Evolutionary conservation across 64 coral and sea anemone species (phyloP).

Genomic region (Dendrophyllia cribrosa): DNA sequence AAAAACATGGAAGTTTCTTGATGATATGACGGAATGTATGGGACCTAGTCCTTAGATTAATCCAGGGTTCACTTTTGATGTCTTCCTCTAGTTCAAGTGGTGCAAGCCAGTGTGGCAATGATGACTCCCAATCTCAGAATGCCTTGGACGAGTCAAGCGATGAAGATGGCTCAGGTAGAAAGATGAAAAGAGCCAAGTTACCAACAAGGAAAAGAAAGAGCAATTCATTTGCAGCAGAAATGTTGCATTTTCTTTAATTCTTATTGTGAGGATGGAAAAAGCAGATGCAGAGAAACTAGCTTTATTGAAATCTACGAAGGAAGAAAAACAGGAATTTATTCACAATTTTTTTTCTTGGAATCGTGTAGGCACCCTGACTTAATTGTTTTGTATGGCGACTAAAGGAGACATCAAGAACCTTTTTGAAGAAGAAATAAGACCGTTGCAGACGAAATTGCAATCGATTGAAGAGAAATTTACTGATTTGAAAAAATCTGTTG

Average conservation of each 20-base stretch:
- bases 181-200: neutral
- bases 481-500: too few species aligned
- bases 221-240: constrained; percentile 35
- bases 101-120: neutral
- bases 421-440: too few species aligned
- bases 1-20: constrained; percentile 38
- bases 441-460: too few species aligned
- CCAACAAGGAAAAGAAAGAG: constrained; percentile 63
- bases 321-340: constrained; percentile 12
- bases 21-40: constrained; percentile 8
- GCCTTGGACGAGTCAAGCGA: neutral
- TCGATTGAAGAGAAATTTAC: too few species aligned
- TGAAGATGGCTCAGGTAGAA: constrained; percentile 2
- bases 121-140: too few species aligned
- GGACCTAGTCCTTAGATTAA: neutral
- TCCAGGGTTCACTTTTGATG: constrained; percentile 12
- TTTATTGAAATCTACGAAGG: constrained; percentile 31
- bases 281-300: constrained; percentile 43
- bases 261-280: constrained; percentile 39
- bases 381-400: too few species aligned
- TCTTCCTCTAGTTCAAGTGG: neutral
- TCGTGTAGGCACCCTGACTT: too few species aligned
- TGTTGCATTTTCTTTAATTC: constrained; percentile 39
- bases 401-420: too few species aligned
- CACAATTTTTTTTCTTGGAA: too few species aligned